phyloP scores from a whole-genome alignment of 2,888 invertebrate species.

The Melinaea menophilus region DNA sequence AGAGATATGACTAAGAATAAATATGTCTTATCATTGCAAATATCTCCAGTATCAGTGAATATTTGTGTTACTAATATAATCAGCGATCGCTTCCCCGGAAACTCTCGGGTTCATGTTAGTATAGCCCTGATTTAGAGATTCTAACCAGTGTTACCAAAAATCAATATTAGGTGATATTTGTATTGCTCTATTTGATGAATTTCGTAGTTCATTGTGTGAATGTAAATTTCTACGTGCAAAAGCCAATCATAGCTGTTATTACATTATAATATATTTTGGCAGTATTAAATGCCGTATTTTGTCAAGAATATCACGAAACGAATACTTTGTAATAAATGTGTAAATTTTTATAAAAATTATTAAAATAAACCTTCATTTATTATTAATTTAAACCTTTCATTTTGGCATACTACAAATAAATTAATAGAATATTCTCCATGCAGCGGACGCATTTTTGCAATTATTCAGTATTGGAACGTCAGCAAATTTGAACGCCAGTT shows the following conservation, averaged over 20 bases:
- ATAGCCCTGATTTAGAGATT: slow-evolving; percentile 1
- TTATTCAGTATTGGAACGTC: slow-evolving; percentile 34
- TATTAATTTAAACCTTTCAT: no score
- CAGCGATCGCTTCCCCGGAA: background rate
- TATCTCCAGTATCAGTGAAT: background rate
- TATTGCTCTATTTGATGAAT: background rate
- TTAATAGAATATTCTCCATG: slow-evolving; percentile 17
- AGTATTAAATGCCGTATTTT: no score
- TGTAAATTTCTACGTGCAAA: no score
- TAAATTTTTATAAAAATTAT: no score
- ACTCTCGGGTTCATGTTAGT: background rate
- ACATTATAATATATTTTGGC: no score
- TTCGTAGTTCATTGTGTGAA: background rate
- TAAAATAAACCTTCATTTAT: no score
- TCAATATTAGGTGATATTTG: slow-evolving; percentile 1
- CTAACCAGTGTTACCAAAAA: slow-evolving; percentile 3
- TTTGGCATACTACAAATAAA: background rate
- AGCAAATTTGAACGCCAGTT: background rate
- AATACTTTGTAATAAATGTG: no score
- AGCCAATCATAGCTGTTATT: no score
- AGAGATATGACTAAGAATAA: no score
- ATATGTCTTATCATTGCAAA: background rate
- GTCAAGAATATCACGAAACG: no score
- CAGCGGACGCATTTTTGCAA: slow-evolving; percentile 38
- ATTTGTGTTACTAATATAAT: slow-evolving; percentile 1